Base-by-base conservation (phyloP, 1,140 invertebrate species). In the Zaprionus kolodkinae region DNA sequence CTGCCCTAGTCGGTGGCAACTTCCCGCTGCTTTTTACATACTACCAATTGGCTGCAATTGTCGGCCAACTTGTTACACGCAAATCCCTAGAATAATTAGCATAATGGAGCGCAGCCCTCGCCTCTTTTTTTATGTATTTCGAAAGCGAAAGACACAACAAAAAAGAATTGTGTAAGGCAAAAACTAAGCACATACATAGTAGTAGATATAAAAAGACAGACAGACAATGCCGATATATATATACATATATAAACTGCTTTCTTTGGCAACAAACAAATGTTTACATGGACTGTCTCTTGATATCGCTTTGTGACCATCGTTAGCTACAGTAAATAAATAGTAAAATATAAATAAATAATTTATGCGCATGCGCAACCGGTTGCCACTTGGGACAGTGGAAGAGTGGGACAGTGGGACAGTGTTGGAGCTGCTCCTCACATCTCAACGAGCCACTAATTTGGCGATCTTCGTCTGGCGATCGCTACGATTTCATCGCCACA, bases 391-490 rank as follows among this genome's bases (percentile, higher is more conserved):
- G 68, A 38, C 57, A 21, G 57, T 55, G 35, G n/a, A n/a, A n/a
- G n/a, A n/a, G n/a, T 9, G 40, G 48, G 68, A 38, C 57, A 21
- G 57, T 9, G 40, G 48, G 68, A 38, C 57, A 21, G 57, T 55
- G 35, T n/a, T n/a, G n/a, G n/a, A 45, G 30, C 30, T 65, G 75
- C 63, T 65, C 79, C 56, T 25, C 50, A 56, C 60, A 50, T 67
- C 60, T 80, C 55, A 78, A 55, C 81, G 38, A 21, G 45, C 67
- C 79, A 82, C 86, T 79, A 61, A 80, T 84, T 83, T 70, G 73
- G 69, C 72, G 60, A 70, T 70, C 60, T 52, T 13, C n/a, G n/a
- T n/a, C n/a, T n/a, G n/a, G n/a, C 40, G 27, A 48, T 50, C 17
- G 65, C 35, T 69, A 65, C 56, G 55, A 61, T 27, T 66, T 78